These are phyloP conservation scores for Pseudonaja textilis DNA, from an alignment of 2,113 vertebrate species.

Conservation along the genomic window DNA sequence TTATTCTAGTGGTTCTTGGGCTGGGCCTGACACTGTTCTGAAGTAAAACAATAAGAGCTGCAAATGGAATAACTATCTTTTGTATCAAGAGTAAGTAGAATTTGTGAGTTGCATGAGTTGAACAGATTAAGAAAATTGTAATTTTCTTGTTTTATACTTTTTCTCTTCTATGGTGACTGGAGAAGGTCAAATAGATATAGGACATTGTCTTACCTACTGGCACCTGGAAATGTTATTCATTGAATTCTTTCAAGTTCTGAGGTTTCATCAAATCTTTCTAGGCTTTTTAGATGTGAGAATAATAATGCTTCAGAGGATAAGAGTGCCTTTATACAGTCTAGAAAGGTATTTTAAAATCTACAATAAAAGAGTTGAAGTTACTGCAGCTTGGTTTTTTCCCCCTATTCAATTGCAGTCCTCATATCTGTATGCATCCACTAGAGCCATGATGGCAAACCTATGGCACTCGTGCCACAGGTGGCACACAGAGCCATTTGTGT, in stretches of 20 bases:
- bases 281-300: neutral
- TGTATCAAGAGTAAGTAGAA: neutral
- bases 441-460: no score
- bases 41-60: neutral
- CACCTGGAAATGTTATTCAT: neutral
- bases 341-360: neutral
- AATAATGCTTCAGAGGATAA: neutral
- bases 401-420: neutral
- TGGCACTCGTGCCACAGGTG: no score
- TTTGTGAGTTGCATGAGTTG: neutral
- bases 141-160: neutral
- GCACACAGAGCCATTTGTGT: no score
- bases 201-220: neutral
- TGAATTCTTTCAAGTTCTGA: neutral
- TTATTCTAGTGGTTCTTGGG: neutral
- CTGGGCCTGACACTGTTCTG: neutral
- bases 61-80: neutral
- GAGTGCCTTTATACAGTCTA: neutral
- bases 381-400: no score
- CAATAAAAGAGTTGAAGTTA: neutral
- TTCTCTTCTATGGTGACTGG: neutral
- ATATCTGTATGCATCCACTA: neutral
- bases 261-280: neutral
- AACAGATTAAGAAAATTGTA: neutral
- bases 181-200: neutral